These are phyloP conservation scores for Pyrgilauda ruficollis DNA, from an alignment of 2,113 vertebrate genomes.

Conservation along the genomic window DNA sequence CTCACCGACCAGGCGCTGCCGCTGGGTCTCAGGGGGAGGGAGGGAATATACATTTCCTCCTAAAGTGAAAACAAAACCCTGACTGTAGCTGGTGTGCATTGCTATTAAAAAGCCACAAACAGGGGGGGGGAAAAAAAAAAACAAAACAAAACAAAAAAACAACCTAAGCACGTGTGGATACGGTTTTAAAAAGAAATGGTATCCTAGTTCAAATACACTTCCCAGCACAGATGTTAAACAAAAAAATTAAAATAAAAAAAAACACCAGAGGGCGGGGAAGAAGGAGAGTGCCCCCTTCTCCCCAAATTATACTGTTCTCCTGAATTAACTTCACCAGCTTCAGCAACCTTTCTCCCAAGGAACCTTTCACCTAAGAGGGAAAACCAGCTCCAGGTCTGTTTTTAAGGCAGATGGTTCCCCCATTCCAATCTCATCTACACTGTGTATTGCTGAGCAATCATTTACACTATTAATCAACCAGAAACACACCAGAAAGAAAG, in stretches of 20 bases:
- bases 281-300: not conserved
- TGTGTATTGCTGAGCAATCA: conserved; percentile 16
- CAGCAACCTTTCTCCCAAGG: not conserved
- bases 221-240: not conserved
- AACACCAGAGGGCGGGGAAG: not conserved
- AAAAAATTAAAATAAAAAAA: not conserved
- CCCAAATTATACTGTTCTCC: not conserved
- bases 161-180: not conserved
- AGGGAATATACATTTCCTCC: not conserved
- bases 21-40: not conserved
- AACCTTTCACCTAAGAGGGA: not conserved
- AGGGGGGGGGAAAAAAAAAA: rapidly evolving
- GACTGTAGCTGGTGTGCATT: not conserved
- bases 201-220: not conserved
- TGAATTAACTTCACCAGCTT: not conserved
- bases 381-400: not conserved
- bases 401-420: not conserved
- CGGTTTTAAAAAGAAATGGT: not conserved
- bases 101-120: not conserved
- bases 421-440: not conserved
- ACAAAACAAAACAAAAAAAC: too few relatives aligned
- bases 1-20: not conserved
- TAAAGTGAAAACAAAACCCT: conserved; percentile 30
- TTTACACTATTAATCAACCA: conserved; percentile 19
- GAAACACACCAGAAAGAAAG: conserved; percentile 30